phyloP scores from a whole-genome alignment of 1,140 invertebrate species.

The Lutraria rhynchaena region DNA sequence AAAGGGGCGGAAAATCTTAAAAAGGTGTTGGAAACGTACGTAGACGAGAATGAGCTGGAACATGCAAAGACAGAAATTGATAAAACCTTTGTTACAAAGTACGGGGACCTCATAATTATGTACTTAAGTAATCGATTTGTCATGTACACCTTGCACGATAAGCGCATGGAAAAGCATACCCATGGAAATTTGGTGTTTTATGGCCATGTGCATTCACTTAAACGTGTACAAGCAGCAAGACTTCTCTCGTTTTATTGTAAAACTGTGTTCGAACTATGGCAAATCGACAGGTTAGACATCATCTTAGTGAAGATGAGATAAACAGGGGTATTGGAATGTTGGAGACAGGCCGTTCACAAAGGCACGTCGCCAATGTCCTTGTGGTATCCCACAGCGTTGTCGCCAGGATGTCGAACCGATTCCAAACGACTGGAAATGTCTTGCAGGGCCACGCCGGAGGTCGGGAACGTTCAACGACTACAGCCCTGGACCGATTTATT shows the following conservation, averaged over 20 bases:
- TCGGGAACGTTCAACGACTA: conserved; percentile 14
- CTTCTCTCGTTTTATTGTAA: too few species aligned
- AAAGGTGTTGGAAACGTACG: too few species aligned
- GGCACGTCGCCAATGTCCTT: background rate
- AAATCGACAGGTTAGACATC: background rate
- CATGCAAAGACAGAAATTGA: too few species aligned
- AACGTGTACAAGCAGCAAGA: background rate
- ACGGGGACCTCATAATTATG: background rate
- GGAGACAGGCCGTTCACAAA: too few species aligned
- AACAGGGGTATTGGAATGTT: background rate
- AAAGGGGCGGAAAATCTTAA: too few species aligned
- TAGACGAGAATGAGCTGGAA: too few species aligned
- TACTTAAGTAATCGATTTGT: background rate
- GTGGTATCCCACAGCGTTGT: background rate
- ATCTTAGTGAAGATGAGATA: background rate
- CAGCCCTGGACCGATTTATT: too few species aligned
- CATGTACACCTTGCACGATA: background rate
- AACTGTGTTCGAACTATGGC: too few species aligned
- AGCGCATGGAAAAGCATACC: too few species aligned
- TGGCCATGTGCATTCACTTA: background rate
- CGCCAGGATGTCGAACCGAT: background rate
- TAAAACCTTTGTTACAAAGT: too few species aligned
- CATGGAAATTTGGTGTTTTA: background rate
- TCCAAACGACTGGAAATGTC: conserved; percentile 4
- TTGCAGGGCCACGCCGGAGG: background rate